A percentile compares a stretch with the other conserved stretches of the same genome.
phyloP scores from a whole-genome alignment of 2,888 invertebrate genomes.

The Lysandra coridon region DNA sequence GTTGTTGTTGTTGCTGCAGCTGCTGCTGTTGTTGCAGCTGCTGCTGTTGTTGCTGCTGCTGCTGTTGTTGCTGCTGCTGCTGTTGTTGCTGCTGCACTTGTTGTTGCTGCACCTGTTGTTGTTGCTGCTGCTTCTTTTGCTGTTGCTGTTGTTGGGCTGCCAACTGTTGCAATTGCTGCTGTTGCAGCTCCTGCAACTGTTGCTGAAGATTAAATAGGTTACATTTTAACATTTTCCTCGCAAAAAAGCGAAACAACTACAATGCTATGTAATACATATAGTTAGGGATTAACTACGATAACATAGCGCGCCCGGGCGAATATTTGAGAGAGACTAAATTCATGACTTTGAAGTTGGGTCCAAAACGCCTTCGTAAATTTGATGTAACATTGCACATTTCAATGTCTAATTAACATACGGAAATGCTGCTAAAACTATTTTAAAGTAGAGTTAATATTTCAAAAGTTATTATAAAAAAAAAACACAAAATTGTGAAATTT shows the following conservation, averaged over 20 bases:
- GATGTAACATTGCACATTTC: too few species aligned
- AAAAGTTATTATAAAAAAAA: too few species aligned
- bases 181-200: constrained; percentile 54
- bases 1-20: constrained; percentile 54
- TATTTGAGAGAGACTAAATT: too few species aligned
- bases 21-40: constrained; percentile 62
- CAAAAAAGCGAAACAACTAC: neutral
- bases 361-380: too few species aligned
- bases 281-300: neutral
- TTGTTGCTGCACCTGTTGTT: constrained; percentile 55
- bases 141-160: constrained; percentile 57
- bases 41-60: constrained; percentile 59
- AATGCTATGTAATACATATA: neutral
- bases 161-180: constrained; percentile 58
- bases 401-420: too few species aligned
- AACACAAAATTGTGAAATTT: too few species aligned
- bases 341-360: too few species aligned
- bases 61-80: constrained; percentile 57
- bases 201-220: constrained; percentile 46
- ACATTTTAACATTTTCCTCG: constrained; percentile 39
- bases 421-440: too few species aligned
- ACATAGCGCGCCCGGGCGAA: too few species aligned
- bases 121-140: constrained; percentile 49
- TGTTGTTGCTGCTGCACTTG: constrained; percentile 58
- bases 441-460: too few species aligned